A percentile compares a stretch with the other conserved stretches of the same genome.
These are phyloP conservation scores for Huso huso DNA, from an alignment of 2,797 vertebrate species.

Conservation along the genomic window DNA sequence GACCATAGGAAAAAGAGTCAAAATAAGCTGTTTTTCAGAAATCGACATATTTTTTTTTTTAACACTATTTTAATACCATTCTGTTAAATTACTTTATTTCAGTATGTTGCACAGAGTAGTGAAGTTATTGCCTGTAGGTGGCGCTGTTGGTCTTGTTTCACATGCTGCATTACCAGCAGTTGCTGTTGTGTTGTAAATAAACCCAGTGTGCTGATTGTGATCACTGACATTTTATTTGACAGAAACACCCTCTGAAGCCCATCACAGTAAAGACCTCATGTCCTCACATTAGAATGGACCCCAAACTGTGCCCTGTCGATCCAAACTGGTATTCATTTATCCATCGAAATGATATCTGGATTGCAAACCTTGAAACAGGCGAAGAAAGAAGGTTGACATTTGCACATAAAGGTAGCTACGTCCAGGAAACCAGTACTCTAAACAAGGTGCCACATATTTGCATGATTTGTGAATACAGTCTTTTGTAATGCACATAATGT, in stretches of 20 bases:
- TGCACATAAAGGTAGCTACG: no score
- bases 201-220: neutral
- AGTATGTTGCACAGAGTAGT: neutral
- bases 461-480: no score
- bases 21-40: neutral
- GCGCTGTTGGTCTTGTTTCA: neutral
- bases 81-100: neutral
- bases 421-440: no score
- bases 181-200: no score
- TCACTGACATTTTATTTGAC: neutral
- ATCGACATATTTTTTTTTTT: neutral
- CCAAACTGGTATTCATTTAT: slow-evolving; percentile 69
- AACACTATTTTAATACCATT: neutral
- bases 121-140: slow-evolving; percentile 5
- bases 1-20: no score
- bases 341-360: slow-evolving; percentile 67
- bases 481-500: no score
- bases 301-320: slow-evolving; percentile 66
- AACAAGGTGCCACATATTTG: no score
- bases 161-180: no score
- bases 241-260: slow-evolving; percentile 65
- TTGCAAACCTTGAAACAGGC: slow-evolving; percentile 43
- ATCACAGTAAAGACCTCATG: slow-evolving; percentile 62
- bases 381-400: no score
- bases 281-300: slow-evolving; percentile 70